phyloP scores from a whole-genome alignment of 1,140 invertebrate genomes.

The Drosophila bocki region DNA sequence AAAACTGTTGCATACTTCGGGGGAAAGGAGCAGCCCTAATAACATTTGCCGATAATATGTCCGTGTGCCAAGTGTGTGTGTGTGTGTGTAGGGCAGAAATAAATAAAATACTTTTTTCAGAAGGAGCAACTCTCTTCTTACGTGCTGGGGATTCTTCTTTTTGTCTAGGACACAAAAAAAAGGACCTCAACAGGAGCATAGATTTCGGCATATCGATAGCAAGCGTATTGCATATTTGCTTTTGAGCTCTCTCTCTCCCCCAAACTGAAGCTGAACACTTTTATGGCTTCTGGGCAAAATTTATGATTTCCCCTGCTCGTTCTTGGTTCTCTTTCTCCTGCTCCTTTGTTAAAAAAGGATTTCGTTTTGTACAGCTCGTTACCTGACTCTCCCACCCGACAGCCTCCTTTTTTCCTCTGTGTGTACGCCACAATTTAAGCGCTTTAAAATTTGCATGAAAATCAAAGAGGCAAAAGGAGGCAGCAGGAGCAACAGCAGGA shows the following conservation, averaged over 20 bases:
- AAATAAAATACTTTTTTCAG: conserved; percentile 40
- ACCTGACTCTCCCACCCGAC: conserved; percentile 21
- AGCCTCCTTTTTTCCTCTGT: not conserved
- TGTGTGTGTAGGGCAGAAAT: conserved; percentile 28
- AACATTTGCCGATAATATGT: conserved; percentile 67
- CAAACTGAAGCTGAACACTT: conserved; percentile 47
- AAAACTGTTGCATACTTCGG: conserved; percentile 80
- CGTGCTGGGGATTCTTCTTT: conserved; percentile 32
- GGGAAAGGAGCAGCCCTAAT: conserved; percentile 51
- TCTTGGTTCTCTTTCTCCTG: no score
- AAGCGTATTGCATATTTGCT: conserved; percentile 62
- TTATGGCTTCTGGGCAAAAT: conserved; percentile 81
- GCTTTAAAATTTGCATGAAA: conserved; percentile 77
- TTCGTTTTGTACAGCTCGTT: conserved; percentile 67
- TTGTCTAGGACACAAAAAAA: conserved; percentile 45
- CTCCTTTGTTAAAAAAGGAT: conserved; percentile 75
- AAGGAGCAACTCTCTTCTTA: conserved; percentile 31
- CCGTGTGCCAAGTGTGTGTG: not conserved
- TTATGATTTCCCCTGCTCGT: conserved; percentile 74
- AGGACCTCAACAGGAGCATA: conserved; percentile 34
- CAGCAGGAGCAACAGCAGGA: conserved; percentile 5
- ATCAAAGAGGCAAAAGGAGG: conserved; percentile 24
- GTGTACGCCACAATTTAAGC: conserved; percentile 57
- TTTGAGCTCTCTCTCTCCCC: conserved; percentile 33
- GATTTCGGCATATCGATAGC: conserved; percentile 79